Conservation (phyloP, 2,888 invertebrate species). For the Poecilus cupreus region DNA sequence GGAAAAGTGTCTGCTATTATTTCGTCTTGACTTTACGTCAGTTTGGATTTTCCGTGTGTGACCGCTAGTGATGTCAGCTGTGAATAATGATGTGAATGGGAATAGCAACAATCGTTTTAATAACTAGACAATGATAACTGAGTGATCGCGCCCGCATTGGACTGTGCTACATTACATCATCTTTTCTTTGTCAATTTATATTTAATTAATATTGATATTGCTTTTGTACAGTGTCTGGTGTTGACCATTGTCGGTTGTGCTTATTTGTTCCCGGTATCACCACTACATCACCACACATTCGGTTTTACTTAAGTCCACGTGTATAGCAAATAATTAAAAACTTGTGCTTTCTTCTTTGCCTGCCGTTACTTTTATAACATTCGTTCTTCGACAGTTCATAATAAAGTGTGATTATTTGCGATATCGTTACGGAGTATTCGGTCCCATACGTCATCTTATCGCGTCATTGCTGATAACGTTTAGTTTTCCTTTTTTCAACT, state of each 20-base stretch:
- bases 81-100: constrained; percentile 41
- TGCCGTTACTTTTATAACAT: background rate
- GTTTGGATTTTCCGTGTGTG: background rate
- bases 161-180: constrained; percentile 56
- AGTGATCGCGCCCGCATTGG: constrained; percentile 54
- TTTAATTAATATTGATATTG: constrained; percentile 51
- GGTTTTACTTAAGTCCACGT: background rate
- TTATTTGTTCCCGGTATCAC: background rate
- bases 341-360: background rate
- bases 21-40: background rate
- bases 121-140: constrained; percentile 45
- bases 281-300: background rate
- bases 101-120: constrained; percentile 37
- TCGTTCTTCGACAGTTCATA: background rate
- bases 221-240: constrained; percentile 47
- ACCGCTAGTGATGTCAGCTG: constrained; percentile 19
- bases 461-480: constrained; percentile 32
- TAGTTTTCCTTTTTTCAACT: background rate
- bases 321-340: background rate
- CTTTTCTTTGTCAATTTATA: constrained; percentile 58
- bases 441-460: constrained; percentile 1
- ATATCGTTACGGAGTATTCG: constrained; percentile 13
- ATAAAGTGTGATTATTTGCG: background rate
- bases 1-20: constrained; percentile 40
- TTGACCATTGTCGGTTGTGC: constrained; percentile 7